Conservation (phyloP, 2,113 vertebrate genomes). For the Scortum barcoo region DNA sequence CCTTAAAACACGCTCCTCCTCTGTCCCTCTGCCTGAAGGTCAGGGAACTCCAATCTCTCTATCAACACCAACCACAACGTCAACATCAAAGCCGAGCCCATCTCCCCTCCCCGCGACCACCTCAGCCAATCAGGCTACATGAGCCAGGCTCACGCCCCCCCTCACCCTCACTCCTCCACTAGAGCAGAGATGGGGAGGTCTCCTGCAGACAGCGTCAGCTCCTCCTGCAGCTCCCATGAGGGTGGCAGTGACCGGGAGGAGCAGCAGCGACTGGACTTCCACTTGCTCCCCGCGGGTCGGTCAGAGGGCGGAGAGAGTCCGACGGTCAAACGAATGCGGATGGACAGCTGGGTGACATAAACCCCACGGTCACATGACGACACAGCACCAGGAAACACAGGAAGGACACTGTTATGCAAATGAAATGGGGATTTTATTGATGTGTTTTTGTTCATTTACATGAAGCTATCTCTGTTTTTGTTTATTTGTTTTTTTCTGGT, state of each 20-base stretch:
- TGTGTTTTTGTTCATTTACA: slow-evolving; percentile 46
- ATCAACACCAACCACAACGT: slow-evolving; percentile 92
- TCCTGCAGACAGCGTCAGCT: slow-evolving; percentile 93
- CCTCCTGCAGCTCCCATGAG: slow-evolving; percentile 95
- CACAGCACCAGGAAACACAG: slow-evolving; percentile 37
- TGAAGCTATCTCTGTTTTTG: slow-evolving; percentile 39
- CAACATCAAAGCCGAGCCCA: slow-evolving; percentile 95
- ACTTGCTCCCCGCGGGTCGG: slow-evolving; percentile 82
- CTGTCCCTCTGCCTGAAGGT: slow-evolving; percentile 73
- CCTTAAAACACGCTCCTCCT: not conserved
- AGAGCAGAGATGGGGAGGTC: slow-evolving; percentile 91
- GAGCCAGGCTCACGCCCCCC: slow-evolving; percentile 66
- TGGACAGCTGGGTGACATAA: slow-evolving; percentile 96
- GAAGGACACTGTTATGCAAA: slow-evolving; percentile 67
- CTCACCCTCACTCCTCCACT: slow-evolving; percentile 67
- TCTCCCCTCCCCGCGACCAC: slow-evolving; percentile 92
- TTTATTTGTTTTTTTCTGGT: slow-evolving; percentile 4
- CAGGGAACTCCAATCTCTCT: slow-evolving; percentile 88
- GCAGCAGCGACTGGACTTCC: slow-evolving; percentile 89
- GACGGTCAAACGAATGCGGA: slow-evolving; percentile 93
- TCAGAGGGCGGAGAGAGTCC: slow-evolving; percentile 89
- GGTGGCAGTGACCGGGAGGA: slow-evolving; percentile 91
- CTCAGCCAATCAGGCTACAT: slow-evolving; percentile 82
- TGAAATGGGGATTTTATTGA: slow-evolving; percentile 52
- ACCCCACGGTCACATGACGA: slow-evolving; percentile 9